Evolutionary conservation across 2,113 vertebrate species (phyloP), one percentile per base, ranked within the genome.

Genomic region (Cebus imitator): DNA sequence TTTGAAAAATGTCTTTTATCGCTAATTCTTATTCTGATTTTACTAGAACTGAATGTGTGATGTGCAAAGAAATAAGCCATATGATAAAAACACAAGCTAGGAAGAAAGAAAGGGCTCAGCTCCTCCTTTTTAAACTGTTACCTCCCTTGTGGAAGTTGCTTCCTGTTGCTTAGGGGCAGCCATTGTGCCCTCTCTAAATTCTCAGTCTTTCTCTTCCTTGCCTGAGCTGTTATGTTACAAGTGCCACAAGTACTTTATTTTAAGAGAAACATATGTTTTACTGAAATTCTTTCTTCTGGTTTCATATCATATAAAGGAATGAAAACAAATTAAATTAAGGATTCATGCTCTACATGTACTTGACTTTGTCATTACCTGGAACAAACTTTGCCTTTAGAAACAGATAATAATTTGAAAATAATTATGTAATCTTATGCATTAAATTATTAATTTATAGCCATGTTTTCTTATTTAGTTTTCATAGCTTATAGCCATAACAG

Each of bases 401-500:
- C 58, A 5, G 37, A 12, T 87, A 90, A 87, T 43, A 73, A 55
- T 88, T 73, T 84, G 27, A 58, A 12, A 72, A 52, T 57, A 57
- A 68, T 72, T 75, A 52, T 87, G 93, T 75, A 45, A 72, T 82
- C 8, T 76, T 85, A 25, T 89, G 64, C 30, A 97, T 95, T 92
- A 72, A 96, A 82, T 86, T 92, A 23, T 70, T 12, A 35, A 57
- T 87, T 88, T 85, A 95, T 95, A 66, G 17, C 17, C 25, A n/a
- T 30, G 89, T 96, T 97, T 23, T 9, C 18, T 97, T 4, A 66
- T 90, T 84, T 97, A 2, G 96, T 83, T 95, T 58, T 96, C 87
- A 95, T 93, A 99, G 99, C 98, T 99, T 95, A 99, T 99, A 98
- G 99, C 98, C 3, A 89, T 99, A 21, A 98, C 97, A 79, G 98